These are phyloP conservation scores for Tachina fera DNA, from an alignment of 2,888 invertebrate genomes.

Conservation along the genomic window DNA sequence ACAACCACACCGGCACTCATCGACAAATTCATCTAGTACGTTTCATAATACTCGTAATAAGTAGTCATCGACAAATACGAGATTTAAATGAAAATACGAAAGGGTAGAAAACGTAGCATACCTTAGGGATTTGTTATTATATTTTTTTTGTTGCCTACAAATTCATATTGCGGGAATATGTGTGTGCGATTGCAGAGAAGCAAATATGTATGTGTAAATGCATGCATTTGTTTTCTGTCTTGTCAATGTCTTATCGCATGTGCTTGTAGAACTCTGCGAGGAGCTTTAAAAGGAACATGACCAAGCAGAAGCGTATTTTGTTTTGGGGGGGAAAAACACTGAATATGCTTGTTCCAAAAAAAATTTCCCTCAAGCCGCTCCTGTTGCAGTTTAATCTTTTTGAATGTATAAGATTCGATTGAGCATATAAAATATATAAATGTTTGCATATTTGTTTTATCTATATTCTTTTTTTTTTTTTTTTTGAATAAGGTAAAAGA, in stretches of 20 bases:
- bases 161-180: neutral
- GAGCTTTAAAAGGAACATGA: slow-evolving; percentile 12
- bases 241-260: slow-evolving; percentile 50
- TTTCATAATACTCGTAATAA: slow-evolving; percentile 58
- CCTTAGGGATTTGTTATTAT: slow-evolving; percentile 58
- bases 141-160: slow-evolving; percentile 19
- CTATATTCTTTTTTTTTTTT: neutral
- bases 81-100: slow-evolving; percentile 35
- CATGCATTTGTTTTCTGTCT: slow-evolving; percentile 36
- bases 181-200: slow-evolving; percentile 25
- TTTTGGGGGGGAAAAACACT: neutral
- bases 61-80: slow-evolving; percentile 48
- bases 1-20: neutral
- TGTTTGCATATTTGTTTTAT: slow-evolving; percentile 20
- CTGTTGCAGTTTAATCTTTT: neutral
- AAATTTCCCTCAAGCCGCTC: neutral
- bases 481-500: neutral
- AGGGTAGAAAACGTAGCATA: slow-evolving; percentile 56
- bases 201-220: neutral
- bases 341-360: neutral
- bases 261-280: neutral
- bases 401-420: slow-evolving; percentile 22
- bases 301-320: neutral
- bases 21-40: slow-evolving; percentile 42
- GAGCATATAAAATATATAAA: slow-evolving; percentile 56